phyloP scores from a whole-genome alignment of 2,797 vertebrate genomes.

The Atherinosoma microstoma region DNA sequence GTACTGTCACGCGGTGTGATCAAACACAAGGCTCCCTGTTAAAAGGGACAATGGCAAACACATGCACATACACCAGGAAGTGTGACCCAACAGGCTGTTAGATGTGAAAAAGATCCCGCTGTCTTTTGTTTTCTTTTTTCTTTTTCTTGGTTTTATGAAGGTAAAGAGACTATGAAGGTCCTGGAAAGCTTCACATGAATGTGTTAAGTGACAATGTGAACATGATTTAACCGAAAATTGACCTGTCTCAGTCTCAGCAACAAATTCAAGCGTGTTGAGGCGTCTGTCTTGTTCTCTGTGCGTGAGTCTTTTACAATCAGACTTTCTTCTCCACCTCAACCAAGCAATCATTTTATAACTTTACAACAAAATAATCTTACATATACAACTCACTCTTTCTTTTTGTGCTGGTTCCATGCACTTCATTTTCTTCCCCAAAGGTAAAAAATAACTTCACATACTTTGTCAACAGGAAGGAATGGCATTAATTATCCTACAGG shows the following conservation, averaged over 20 bases:
- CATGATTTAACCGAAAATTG: not conserved
- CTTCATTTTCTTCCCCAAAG: not conserved
- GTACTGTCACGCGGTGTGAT: constrained; percentile 55
- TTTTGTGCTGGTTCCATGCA: too few relatives aligned
- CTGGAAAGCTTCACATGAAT: constrained; percentile 36
- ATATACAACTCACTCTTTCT: too few relatives aligned
- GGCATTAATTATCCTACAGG: not conserved
- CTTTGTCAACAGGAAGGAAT: not conserved
- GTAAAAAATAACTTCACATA: not conserved
- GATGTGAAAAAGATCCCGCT: constrained; percentile 54
- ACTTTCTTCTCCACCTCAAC: not conserved
- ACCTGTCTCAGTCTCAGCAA: not conserved
- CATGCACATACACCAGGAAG: constrained; percentile 58
- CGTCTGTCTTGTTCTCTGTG: not conserved
- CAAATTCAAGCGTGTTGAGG: not conserved
- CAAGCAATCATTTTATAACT: not conserved
- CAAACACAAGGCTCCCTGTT: constrained; percentile 52
- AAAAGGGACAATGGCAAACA: constrained; percentile 59
- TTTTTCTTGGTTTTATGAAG: constrained; percentile 19
- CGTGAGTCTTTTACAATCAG: not conserved
- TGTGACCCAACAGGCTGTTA: constrained; percentile 42
- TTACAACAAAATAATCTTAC: too few relatives aligned
- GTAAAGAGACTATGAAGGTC: constrained; percentile 74
- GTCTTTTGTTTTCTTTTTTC: constrained; percentile 3
- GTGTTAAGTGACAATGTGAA: not conserved